Percentiles rank a stretch among this genome's conserved stretches.
These are phyloP conservation scores for Poecilia wingei DNA, from an alignment of 2,797 vertebrate species.

Conservation along the genomic window DNA sequence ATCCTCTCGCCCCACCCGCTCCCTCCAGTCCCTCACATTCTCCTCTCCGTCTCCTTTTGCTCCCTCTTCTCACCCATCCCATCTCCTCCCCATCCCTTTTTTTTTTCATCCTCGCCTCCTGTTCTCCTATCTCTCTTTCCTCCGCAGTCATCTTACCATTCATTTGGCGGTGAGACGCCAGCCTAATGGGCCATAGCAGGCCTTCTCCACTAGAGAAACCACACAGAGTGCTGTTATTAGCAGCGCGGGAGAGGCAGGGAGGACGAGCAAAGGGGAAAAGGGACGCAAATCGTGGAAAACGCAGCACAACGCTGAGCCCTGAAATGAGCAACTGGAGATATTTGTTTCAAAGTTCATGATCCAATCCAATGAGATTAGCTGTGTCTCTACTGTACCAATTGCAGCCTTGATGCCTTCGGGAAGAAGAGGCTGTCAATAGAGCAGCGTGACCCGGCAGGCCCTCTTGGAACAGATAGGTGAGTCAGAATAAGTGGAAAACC, in stretches of 20 bases:
- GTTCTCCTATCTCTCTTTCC: conserved; percentile 37
- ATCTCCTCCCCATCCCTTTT: not conserved
- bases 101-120: conserved; percentile 30
- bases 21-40: conserved; percentile 30
- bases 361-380: conserved; percentile 1
- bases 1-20: conserved; percentile 18
- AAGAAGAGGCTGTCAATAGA: conserved; percentile 25
- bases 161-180: conserved; percentile 68
- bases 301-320: conserved; percentile 11
- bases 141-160: conserved; percentile 76
- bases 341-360: conserved; percentile 26
- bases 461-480: conserved; percentile 17
- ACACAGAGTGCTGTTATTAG: conserved; percentile 73
- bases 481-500: conserved; percentile 7
- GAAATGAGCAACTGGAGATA: conserved; percentile 25
- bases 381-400: conserved; percentile 7
- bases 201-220: conserved; percentile 63
- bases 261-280: conserved; percentile 15
- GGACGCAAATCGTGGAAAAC: conserved; percentile 25
- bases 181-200: conserved; percentile 81
- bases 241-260: conserved; percentile 39
- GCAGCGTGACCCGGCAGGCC: conserved; percentile 33
- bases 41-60: conserved; percentile 21
- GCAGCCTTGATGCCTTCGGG: conserved; percentile 3
- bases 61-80: conserved; percentile 27